Evolutionary conservation across 2,113 vertebrate species (phyloP), one percentile per base, ranked within the genome.

Genomic region (Gobio gobio): DNA sequence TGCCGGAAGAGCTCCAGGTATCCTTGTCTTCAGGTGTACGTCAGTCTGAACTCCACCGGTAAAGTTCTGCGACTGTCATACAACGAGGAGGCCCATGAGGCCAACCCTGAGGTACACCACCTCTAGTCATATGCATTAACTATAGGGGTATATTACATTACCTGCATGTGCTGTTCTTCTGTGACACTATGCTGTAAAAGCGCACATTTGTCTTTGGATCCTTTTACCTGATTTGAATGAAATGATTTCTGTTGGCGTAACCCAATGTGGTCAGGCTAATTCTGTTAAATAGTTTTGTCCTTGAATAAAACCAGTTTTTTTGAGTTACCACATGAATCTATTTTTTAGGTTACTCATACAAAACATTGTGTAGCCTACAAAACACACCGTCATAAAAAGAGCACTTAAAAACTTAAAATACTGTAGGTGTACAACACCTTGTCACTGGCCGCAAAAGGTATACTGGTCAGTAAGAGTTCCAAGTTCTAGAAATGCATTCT

Each of bases 1-100:
- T 98, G 98, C 93, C 94, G 95, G 95, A 97, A 94, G 88, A 93
- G 90, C 43, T 99, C 97, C 56, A 95, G 96, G 83, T 98, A 97
- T 85, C 97, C 97, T 14, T 99, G 98, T 89, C 96, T 99, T 22
- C 97, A 97, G 91, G 96, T 99, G 73, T 97, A 96, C 0, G 96
- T 98, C 86, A 97, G 96, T 89, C 92, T 99, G 89, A 97, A 96
- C 87, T 94, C 95, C 79, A 96, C 97, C 0, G 96, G 96, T 4
- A 95, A 95, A 90, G 96, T 95, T 87, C 86, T 95, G n/a, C 94
- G 96, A n/a, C 94, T 99, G 78, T 96, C 96, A 85, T 96, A 97
- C 92, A 96, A 96, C 0, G 97, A 99, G 88, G 97, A 99, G 89
- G 95, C 96, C 0, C 95, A 97, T 85, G 97, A 96, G 91, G 93